Evolutionary conservation across 1,140 invertebrate species (phyloP), one percentile per base, ranked within the genome.

Genomic region (Helicoverpa armigera): DNA sequence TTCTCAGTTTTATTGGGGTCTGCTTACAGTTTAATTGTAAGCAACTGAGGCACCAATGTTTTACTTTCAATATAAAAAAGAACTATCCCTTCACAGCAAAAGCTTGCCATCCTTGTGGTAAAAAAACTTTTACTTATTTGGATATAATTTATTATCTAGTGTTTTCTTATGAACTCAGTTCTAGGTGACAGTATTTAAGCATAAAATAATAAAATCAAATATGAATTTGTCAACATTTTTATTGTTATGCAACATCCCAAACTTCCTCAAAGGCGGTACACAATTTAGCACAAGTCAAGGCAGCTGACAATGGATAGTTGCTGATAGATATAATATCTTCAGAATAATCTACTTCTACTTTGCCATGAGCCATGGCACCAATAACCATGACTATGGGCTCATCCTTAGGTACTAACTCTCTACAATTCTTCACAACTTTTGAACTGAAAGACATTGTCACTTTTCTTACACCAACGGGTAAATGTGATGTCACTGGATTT

Each of bases 341-440:
- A 12, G 97, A 97, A 94, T 99, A 99, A 93, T 99, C 98, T 1
- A 97, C 96, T 86, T 98, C 96, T 5, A 99, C 96, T 96, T 98
- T 98, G 78, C 99, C 99, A 95, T 99, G 98, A 4, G 99, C 99
- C 97, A 99, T 99, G 3, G 99, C 99, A 60, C 99, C 99, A 83
- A 99, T 96, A 4, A 99, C 97, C 82, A 99, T 95, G 0, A 97
- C 98, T 81, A 99, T 96, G 14, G 98, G 98, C 78, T 97, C 96
- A 86, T 98, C 97, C 43, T 95, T 93, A 9, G 98, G 98, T 13
- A 99, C 98, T 12, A 99, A 89, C 67, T 99, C 98, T 76, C 96
- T 93, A 56, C 98, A 97, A 89, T 98, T 97, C 60, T 97, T 92
- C 1, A 98, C 95, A 85, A 98, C 96, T 80, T 97, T 97, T 0